Base-by-base conservation (phyloP, 2,888 invertebrate species). In the Coelogynopora nodosa region DNA sequence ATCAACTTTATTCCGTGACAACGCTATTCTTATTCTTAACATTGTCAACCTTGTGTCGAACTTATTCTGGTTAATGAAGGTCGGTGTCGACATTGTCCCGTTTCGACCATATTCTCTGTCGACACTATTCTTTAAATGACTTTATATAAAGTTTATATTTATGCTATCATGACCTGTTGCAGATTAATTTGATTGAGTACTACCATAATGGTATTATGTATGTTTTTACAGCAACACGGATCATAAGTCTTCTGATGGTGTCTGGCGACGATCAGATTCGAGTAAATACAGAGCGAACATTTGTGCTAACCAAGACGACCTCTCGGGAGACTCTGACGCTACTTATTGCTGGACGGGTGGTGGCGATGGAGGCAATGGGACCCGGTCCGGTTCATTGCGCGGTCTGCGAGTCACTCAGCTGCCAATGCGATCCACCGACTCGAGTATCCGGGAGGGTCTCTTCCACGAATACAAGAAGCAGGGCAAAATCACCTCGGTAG, bases 381-480 rank as follows among this genome's bases (percentile, higher is more conserved):
- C 23, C 2, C 18, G 23, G 18, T 5, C 18, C 26, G 28, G 10
- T 23, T 23, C 18, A 26, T 29, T 85, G 30, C 30, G 86, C 18
- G 86, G 86, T 18, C 67, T 86, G 18, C 26, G 27, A 2, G 67
- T 86, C 0, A 30, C 84, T 30, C 30, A 86, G 18, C 67, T 86
- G 2, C 84, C 86, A 23, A 30, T 86, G 67, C 31, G 86, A 2
- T 86, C 86, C 27, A 86, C 90, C 90, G 97, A 97, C 93, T 96
- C 96, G 90, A 97, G 97, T 90, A 93, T 98, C 90, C 96, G 97
- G 93, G 98, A 98, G 93, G 98, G 97, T 89, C 94, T 98, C 89
- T 98, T 96, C 93, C 97, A 98, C 93, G 97, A 97, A 93, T 98
- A 97, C 94, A 98, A 98, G 93, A 98, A 97, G 92, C 96, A 97